phyloP scores from a whole-genome alignment of 2,797 vertebrate genomes.

The Anguilla anguilla region DNA sequence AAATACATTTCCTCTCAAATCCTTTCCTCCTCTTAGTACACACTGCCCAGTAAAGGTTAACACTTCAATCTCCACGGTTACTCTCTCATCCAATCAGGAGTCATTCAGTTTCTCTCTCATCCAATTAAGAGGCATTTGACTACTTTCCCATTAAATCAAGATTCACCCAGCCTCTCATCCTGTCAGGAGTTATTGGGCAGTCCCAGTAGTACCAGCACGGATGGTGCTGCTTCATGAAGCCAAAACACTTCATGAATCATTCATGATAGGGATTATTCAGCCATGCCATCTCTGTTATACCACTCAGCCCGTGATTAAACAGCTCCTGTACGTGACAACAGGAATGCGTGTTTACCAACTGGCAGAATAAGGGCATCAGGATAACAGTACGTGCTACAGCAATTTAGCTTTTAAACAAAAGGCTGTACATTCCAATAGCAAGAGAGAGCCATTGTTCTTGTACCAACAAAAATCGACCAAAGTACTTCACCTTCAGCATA shows the following conservation, averaged over 20 bases:
- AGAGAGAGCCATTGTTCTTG: background rate
- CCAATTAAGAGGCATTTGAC: background rate
- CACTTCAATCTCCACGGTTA: background rate
- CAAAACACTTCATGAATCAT: background rate
- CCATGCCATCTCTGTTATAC: background rate
- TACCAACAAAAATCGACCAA: background rate
- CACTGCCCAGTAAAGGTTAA: constrained; percentile 13
- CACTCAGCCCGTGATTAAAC: background rate
- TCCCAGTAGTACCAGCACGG: background rate
- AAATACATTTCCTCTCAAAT: background rate
- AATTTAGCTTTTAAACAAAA: background rate
- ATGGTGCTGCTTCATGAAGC: background rate
- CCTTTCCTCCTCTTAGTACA: background rate
- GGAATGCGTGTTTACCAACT: background rate
- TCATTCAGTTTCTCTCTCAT: background rate
- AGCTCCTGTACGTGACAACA: background rate
- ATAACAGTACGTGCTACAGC: background rate
- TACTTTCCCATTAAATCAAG: background rate
- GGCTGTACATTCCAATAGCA: background rate
- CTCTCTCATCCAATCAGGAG: constrained; percentile 10
- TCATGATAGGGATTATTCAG: background rate
- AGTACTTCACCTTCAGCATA: background rate
- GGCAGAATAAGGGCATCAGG: background rate
- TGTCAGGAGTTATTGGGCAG: background rate
- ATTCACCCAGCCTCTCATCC: background rate